Conservation (phyloP, 2,888 invertebrate genomes). For the Polydrusus tereticollis region DNA sequence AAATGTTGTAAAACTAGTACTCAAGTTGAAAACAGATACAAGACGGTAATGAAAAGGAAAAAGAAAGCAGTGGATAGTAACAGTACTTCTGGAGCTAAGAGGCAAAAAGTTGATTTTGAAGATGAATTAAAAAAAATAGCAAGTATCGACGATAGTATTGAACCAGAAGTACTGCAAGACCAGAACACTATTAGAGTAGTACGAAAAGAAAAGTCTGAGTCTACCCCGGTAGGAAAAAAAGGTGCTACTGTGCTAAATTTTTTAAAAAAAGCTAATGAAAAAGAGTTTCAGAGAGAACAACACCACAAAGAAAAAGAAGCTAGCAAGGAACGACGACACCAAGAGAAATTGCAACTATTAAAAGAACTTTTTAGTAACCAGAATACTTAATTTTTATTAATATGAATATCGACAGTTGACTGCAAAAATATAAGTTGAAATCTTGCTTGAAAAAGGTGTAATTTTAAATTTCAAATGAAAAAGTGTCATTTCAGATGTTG, state of each 20-base stretch:
- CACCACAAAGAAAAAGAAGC: too few species aligned
- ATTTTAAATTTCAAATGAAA: too few species aligned
- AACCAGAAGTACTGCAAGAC: background rate
- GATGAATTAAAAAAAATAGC: background rate
- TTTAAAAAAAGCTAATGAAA: background rate
- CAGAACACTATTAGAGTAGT: too few species aligned
- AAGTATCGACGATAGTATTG: background rate
- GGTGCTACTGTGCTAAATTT: background rate
- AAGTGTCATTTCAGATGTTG: too few species aligned
- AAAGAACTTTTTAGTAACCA: background rate
- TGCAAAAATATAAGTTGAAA: too few species aligned
- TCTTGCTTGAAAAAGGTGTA: too few species aligned
- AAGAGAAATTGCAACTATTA: background rate
- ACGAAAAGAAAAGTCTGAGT: too few species aligned
- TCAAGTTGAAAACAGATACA: too few species aligned
- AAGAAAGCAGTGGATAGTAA: conserved; percentile 1
- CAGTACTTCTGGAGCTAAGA: background rate
- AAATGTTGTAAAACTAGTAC: background rate
- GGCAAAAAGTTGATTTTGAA: background rate
- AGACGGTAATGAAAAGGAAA: conserved; percentile 10
- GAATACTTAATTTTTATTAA: too few species aligned
- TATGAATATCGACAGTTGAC: too few species aligned
- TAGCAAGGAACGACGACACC: too few species aligned
- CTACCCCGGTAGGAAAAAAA: background rate
- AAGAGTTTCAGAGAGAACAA: background rate